Base-by-base conservation (phyloP, 2,888 invertebrate genomes). In the Clistopyga incitator region DNA sequence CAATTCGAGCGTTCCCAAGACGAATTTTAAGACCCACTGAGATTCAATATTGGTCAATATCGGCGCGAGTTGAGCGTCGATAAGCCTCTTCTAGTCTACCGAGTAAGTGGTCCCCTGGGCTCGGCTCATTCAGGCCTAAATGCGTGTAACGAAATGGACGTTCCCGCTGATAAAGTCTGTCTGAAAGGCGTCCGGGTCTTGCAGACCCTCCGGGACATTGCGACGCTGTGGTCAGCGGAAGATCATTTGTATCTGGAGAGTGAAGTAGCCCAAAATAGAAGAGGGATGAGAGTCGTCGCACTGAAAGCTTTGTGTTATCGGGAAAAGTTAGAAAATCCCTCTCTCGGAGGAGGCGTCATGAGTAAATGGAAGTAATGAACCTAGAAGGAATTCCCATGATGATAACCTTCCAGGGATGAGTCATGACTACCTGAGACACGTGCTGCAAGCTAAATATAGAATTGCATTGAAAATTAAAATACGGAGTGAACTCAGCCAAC, bases 11-110 rank as follows among this genome's bases (percentile, higher is more conserved):
- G 74, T 67, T 76, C n/a, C 76, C 59, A 59, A 52, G 72, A 70
- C 61, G 45, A 34, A 38, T 42, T 82, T 83, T 42, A 50, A 78
- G 78, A 70, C 85, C 81, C 79, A 79, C 64, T 74, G 84, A 84
- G 87, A 87, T 89, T 90, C 88, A 88, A 89, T 87, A 88, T 89
- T 89, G 88, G 88, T 87, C 77, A 45, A 80, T 77, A 80, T 72
- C 79, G 42, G 71, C 72, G 47, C 59, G 20, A 34, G 85, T 79
- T 81, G 75, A 74, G 45, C 29, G 67, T 86, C 84, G 90, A 91
- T 91, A 90, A 90, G 86, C 68, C 77, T 64, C 52, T 38, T 74
- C 76, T 77, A 82, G 71, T 85, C 85, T 81, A 84, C 47, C 23
- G 42, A 42, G 42, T 67, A 76, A 82, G 78, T 79, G 59, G 42